Evolutionary conservation across 2,888 invertebrate genomes (phyloP).

Genomic region (Bimastos eiseni): DNA sequence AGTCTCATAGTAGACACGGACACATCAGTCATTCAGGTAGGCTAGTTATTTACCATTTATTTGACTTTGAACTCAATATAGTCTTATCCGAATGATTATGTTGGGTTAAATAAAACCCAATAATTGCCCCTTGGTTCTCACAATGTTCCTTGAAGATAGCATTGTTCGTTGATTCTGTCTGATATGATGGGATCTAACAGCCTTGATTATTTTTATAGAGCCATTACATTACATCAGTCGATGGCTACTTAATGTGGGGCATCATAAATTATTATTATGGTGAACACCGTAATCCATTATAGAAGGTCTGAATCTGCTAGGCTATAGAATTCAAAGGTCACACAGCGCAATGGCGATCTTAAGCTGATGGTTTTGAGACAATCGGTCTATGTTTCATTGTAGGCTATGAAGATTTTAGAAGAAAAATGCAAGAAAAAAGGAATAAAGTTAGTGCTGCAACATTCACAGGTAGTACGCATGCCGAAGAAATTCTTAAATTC

Average conservation of each 20-base stretch:
- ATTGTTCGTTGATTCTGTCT: too few species aligned
- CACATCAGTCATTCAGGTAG: slow-evolving; percentile 26
- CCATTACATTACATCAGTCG: background rate
- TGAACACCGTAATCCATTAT: background rate
- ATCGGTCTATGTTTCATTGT: background rate
- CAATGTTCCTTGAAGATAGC: background rate
- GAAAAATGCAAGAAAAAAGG: slow-evolving; percentile 15
- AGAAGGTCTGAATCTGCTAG: background rate
- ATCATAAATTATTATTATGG: too few species aligned
- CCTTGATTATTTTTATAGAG: background rate
- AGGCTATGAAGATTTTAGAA: background rate
- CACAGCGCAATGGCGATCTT: too few species aligned
- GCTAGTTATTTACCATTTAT: slow-evolving; percentile 19
- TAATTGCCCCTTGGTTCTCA: background rate
- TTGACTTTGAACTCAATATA: background rate
- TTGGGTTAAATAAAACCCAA: background rate
- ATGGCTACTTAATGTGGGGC: background rate
- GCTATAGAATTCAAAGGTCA: too few species aligned
- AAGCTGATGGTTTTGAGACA: too few species aligned
- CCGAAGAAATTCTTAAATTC: background rate
- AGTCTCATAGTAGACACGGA: slow-evolving; percentile 2
- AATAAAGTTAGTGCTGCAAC: background rate
- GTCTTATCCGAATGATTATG: background rate
- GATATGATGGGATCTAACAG: background rate
- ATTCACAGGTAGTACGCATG: background rate